phyloP scores from a whole-genome alignment of 2,113 vertebrate genomes.

The Eleginops maclovinus region DNA sequence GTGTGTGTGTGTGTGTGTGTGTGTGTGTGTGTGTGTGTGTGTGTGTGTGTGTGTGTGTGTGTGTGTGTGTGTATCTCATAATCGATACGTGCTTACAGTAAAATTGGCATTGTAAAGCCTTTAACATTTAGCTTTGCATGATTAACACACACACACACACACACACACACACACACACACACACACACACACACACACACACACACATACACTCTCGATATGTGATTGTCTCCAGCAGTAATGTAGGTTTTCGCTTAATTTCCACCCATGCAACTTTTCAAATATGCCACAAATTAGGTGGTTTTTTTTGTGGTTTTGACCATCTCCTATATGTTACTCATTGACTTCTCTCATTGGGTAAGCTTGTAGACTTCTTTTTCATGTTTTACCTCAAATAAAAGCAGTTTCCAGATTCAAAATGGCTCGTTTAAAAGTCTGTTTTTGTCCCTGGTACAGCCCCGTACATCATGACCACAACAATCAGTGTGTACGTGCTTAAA shows the following conservation, averaged over 20 bases:
- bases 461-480: too few relatives aligned
- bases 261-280: too few relatives aligned
- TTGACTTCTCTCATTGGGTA: not conserved
- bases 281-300: not conserved
- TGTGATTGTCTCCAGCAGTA: not conserved
- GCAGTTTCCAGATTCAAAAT: too few relatives aligned
- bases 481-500: not conserved
- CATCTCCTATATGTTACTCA: not conserved
- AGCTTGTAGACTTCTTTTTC: too few relatives aligned
- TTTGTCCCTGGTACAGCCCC: too few relatives aligned
- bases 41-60: not conserved
- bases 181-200: not conserved
- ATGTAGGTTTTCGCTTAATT: not conserved
- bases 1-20: not conserved
- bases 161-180: not conserved
- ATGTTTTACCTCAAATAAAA: too few relatives aligned
- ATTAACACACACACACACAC: not conserved
- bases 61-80: not conserved
- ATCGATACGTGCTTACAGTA: not conserved
- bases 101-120: not conserved
- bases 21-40: not conserved
- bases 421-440: too few relatives aligned
- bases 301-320: too few relatives aligned
- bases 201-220: not conserved
- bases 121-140: constrained; percentile 14